Evolutionary conservation across 2,113 vertebrate genomes (phyloP).

Genomic region (Tragulus kanchil): DNA sequence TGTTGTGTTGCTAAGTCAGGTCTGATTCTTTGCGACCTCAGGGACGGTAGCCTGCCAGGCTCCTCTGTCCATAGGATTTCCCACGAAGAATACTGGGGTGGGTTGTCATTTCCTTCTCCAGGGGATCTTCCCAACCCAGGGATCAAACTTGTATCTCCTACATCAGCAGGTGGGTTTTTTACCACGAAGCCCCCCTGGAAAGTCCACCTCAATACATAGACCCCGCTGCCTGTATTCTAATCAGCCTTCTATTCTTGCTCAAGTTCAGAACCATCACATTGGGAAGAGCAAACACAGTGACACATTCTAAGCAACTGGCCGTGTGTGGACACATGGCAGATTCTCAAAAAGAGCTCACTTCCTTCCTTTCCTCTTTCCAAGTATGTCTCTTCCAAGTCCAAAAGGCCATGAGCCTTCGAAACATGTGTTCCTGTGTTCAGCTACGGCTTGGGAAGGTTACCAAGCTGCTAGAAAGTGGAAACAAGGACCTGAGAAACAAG

Average conservation of each 20-base stretch:
- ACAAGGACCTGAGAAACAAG: background rate
- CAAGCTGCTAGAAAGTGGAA: conserved; percentile 28
- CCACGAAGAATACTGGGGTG: background rate
- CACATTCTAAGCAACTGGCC: background rate
- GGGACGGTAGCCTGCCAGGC: background rate
- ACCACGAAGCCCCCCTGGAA: no score
- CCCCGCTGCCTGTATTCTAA: no score
- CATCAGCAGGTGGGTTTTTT: background rate
- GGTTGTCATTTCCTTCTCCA: background rate
- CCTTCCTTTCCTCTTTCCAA: background rate
- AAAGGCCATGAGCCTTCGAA: background rate
- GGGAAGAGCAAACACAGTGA: background rate
- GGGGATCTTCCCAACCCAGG: background rate
- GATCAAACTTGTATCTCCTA: background rate
- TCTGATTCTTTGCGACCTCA: background rate
- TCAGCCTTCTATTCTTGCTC: no score
- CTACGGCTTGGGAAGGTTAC: background rate
- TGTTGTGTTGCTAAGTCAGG: background rate
- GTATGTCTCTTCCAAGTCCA: background rate
- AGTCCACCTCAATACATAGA: no score
- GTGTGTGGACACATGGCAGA: background rate
- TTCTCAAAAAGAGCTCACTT: background rate
- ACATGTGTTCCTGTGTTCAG: background rate
- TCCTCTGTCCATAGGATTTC: background rate
- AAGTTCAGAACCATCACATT: no score